These are phyloP conservation scores for Aphidoletes aphidimyza DNA, from an alignment of 2,888 invertebrate species.

Conservation along the genomic window DNA sequence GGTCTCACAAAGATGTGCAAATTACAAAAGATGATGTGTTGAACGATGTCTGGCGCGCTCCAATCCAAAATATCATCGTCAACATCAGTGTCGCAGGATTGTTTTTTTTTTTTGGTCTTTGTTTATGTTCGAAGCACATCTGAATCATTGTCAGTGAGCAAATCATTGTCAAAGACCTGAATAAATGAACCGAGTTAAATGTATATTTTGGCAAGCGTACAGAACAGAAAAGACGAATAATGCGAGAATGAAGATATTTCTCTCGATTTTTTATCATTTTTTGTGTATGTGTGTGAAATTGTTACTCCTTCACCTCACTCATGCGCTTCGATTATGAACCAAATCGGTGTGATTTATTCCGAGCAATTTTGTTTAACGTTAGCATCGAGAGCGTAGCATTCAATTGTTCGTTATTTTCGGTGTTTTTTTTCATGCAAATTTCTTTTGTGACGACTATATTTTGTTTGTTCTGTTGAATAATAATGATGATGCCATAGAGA, in stretches of 20 bases:
- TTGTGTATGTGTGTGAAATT: no score
- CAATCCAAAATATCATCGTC: neutral
- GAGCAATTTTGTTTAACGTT: no score
- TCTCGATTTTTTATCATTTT: neutral
- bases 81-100: neutral
- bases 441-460: neutral
- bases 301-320: neutral
- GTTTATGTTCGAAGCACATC: neutral
- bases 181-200: slow-evolving; percentile 24
- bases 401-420: neutral
- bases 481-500: neutral
- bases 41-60: slow-evolving; percentile 3
- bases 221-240: neutral
- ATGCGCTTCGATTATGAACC: neutral
- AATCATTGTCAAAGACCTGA: neutral
- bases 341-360: slow-evolving; percentile 24
- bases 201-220: neutral
- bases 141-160: no score
- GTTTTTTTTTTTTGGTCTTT: neutral
- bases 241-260: slow-evolving; percentile 2
- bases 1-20: neutral
- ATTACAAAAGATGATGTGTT: slow-evolving; percentile 47
- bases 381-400: neutral
- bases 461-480: slow-evolving; percentile 5
- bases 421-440: slow-evolving; percentile 15